Base-by-base conservation (phyloP, 2,888 invertebrate genomes). In the Stomorhina lunata region DNA sequence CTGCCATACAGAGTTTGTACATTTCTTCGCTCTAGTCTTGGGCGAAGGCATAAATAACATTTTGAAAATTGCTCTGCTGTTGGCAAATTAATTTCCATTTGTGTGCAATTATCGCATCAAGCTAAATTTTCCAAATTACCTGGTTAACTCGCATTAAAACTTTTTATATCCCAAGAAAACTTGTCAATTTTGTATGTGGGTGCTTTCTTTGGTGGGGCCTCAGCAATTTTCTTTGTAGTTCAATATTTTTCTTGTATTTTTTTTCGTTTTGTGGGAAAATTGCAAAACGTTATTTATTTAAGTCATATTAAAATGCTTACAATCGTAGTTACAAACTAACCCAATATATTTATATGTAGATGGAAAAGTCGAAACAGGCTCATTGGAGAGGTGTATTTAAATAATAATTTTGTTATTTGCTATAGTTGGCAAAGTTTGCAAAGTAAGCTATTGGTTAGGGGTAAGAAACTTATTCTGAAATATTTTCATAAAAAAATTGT, bases 1-100 rank as follows among this genome's bases (percentile, higher is more conserved):
- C n/a, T n/a, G n/a, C n/a, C n/a, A n/a, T n/a, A n/a, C n/a, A n/a
- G n/a, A n/a, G n/a, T n/a, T n/a, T n/a, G n/a, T n/a, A n/a, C n/a
- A n/a, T n/a, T n/a, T n/a, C n/a, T n/a, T n/a, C n/a, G n/a, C n/a
- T n/a, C 27, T 55, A 63, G 27, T 53, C 22, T 29, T 27, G 29
- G 53, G 25, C 15, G 45, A n/a, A 53, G 82, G 79, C 79, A 82
- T 82, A 82, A 82, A 82, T 82, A 82, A 82, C 79, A 80, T 80
- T 82, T 75, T 61, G 72, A 79, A 84, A 84, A 77, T 76, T 75
- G 75, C 80, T 65, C 63, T 79, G 81, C 83, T 86, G 86, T 86
- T 86, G 86, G 87, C 85, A 88, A 90, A 89, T 90, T 90, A 90
- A 90, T 90, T 90, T 90, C 89, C 89, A 90, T 90, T 90, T 90